Evolutionary conservation across 2,888 invertebrate species (phyloP).

Genomic region (Anoncus sp.): DNA sequence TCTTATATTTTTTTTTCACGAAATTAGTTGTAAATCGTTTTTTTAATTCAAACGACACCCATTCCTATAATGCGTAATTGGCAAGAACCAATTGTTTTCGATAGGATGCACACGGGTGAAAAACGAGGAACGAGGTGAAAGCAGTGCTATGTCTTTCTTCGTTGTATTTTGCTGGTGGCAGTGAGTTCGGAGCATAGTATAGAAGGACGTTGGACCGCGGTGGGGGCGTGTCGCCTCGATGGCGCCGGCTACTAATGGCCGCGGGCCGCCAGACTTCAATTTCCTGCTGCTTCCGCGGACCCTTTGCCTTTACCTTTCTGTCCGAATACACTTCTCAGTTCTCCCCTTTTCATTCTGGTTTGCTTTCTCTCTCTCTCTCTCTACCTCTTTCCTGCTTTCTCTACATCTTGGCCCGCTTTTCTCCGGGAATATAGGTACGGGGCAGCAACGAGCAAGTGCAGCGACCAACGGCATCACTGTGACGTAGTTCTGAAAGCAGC

Average conservation of each 20-base stretch:
- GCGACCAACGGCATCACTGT: slow-evolving; percentile 31
- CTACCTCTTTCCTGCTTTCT: slow-evolving; percentile 70
- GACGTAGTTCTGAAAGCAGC: slow-evolving; percentile 26
- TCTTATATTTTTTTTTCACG: background rate
- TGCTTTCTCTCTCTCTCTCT: slow-evolving; percentile 66
- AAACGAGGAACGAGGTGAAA: slow-evolving; percentile 62
- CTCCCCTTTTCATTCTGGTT: slow-evolving; percentile 71
- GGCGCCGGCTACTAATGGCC: slow-evolving; percentile 84
- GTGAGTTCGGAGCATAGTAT: slow-evolving; percentile 39
- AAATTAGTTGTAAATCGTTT: background rate
- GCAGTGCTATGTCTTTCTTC: slow-evolving; percentile 51
- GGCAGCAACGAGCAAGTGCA: slow-evolving; percentile 26
- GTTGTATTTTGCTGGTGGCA: slow-evolving; percentile 62
- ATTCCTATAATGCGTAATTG: slow-evolving; percentile 13
- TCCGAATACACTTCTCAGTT: slow-evolving; percentile 76
- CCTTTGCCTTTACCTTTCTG: slow-evolving; percentile 80
- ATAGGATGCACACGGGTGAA: slow-evolving; percentile 64
- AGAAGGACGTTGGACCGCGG: slow-evolving; percentile 77
- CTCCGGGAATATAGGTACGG: slow-evolving; percentile 43
- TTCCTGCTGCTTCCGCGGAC: slow-evolving; percentile 83
- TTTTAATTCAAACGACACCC: background rate
- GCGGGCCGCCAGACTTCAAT: slow-evolving; percentile 84
- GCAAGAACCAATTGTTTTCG: slow-evolving; percentile 32
- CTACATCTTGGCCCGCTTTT: slow-evolving; percentile 53
- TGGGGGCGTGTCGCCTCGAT: slow-evolving; percentile 83